phyloP scores from a whole-genome alignment of 2,888 invertebrate genomes.

The Dastarcus helophoroides region DNA sequence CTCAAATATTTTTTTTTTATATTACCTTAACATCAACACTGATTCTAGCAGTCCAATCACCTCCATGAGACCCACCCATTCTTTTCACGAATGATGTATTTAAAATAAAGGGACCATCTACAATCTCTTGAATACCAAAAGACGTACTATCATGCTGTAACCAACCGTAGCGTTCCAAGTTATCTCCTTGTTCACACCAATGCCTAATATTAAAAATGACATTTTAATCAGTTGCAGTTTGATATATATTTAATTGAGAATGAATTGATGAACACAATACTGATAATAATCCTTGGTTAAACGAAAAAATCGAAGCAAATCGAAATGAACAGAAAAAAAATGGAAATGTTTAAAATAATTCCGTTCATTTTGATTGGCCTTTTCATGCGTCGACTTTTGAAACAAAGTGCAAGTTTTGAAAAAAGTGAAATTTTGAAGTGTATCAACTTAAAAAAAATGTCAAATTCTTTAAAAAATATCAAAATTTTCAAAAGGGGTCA shows the following conservation, averaged over 20 bases:
- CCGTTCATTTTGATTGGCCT: too few relatives aligned
- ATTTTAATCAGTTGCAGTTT: conserved; percentile 1
- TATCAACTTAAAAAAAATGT: neutral
- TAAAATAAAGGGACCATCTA: conserved; percentile 65
- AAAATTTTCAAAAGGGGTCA: neutral
- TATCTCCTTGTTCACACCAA: conserved; percentile 86
- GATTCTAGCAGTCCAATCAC: conserved; percentile 88
- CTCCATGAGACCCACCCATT: conserved; percentile 67
- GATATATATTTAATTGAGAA: neutral
- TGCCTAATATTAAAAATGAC: conserved; percentile 49
- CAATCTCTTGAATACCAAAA: conserved; percentile 85
- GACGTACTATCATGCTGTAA: conserved; percentile 80
- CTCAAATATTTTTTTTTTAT: neutral
- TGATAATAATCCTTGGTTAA: too few relatives aligned
- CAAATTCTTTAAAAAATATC: conserved; percentile 1
- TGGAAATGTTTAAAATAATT: too few relatives aligned
- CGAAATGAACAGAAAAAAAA: too few relatives aligned
- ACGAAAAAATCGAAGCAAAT: too few relatives aligned
- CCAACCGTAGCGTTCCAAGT: conserved; percentile 79
- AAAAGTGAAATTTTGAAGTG: neutral
- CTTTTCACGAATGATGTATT: conserved; percentile 84
- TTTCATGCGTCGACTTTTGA: too few relatives aligned
- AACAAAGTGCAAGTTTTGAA: too few relatives aligned
- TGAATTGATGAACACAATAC: too few relatives aligned
- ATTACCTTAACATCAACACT: conserved; percentile 46